phyloP scores from a whole-genome alignment of 2,113 vertebrate genomes.

The Enhydra lutris region DNA sequence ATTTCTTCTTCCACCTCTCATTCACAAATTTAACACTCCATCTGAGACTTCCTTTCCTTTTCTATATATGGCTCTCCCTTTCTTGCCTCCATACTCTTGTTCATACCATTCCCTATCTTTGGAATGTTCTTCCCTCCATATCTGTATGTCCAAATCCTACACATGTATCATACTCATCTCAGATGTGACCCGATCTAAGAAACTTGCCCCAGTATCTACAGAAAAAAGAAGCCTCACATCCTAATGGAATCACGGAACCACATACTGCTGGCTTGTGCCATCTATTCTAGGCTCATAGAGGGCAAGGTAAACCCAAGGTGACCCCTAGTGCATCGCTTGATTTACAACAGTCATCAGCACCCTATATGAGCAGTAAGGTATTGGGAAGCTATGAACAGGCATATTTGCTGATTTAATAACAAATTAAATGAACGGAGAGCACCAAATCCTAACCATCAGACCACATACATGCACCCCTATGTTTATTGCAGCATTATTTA shows the following conservation, averaged over 20 bases:
- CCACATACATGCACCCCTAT: not conserved
- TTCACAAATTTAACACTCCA: not conserved
- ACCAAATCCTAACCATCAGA: not conserved
- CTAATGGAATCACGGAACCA: not conserved
- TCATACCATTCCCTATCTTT: not conserved
- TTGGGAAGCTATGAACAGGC: not conserved
- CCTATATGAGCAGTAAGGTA: not conserved
- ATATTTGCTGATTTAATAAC: not conserved
- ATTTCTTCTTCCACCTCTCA: not conserved
- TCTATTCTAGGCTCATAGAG: not conserved
- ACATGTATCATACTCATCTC: not conserved
- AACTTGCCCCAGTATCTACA: too few relatives aligned
- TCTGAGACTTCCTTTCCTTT: not conserved
- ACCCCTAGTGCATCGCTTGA: not conserved
- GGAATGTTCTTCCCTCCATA: not conserved
- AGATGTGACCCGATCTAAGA: not conserved
- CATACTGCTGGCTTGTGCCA: fast-evolving
- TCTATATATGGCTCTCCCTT: fast-evolving
- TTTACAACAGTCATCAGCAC: not conserved
- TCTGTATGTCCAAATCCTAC: not conserved
- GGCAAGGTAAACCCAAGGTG: not conserved
- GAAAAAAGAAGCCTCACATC: not conserved
- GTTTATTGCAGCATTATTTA: not conserved
- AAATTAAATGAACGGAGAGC: not conserved
- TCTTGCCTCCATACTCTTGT: not conserved